Base-by-base conservation (phyloP, 2,113 vertebrate genomes). In the Sceloporus undulatus region DNA sequence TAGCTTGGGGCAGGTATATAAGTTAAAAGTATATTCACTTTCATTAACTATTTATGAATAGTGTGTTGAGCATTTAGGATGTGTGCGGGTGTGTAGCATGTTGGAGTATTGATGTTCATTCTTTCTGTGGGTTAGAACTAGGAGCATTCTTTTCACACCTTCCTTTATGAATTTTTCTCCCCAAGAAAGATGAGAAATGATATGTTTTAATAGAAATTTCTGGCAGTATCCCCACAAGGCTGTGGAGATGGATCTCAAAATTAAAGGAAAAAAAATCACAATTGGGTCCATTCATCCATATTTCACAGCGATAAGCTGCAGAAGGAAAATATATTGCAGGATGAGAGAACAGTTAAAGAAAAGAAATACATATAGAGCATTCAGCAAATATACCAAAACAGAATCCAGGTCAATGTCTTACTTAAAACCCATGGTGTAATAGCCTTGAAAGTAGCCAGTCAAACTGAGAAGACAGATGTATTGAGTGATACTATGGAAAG, bases 121-220 rank as follows among this genome's bases (percentile, higher is more conserved):
- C 86, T 42, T 79, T 80, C 52, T 87, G 52, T 81, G 65, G 66
- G 89, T 91, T 75, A 91, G 66, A 88, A 59, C 59, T 65, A 83
- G 87, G 54, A 82, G 75, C 34, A 34, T 88, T 90, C n/a, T 65
- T 88, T 21, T 6, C 0, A 0, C 5, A 80, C 70, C n/a, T 90
- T n/a, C 86, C 85, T 85, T 19, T 23, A 85, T 42, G 42, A 85
- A 84, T 19, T 81, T 78, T 11, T 1, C n/a, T 68, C 34, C 90
- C 59, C 70, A 27, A 82, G 54, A 91, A 92, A 90, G 85, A 65
- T 62, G 87, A 90, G 86, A 89, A 93, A 90, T 86, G 6, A 88
- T 83, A 88, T 34, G 87, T 92, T 92, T 92, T 90, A 87, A 84
- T 88, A 86, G 83, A 90, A 93, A 89, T 87, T 88, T 76, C 68